These are phyloP conservation scores for Notamacropus eugenii DNA, from an alignment of 2,797 vertebrate genomes.

Conservation along the genomic window DNA sequence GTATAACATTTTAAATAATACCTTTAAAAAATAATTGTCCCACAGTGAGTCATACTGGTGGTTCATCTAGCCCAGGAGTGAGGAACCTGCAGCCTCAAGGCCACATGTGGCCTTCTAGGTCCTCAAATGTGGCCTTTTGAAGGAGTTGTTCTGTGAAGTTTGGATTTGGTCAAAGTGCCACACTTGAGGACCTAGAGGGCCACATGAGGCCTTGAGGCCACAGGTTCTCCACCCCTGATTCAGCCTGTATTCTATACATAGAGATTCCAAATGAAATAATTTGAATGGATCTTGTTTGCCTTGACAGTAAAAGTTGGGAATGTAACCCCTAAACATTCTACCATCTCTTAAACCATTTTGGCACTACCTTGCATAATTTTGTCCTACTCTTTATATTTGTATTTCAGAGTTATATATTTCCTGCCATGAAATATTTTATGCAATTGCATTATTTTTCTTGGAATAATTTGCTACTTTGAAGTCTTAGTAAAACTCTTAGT, in stretches of 20 bases:
- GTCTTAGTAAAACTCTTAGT: slow-evolving; percentile 26
- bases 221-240: too few relatives aligned
- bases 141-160: too few relatives aligned
- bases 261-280: not conserved
- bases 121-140: too few relatives aligned
- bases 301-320: not conserved
- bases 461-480: slow-evolving; percentile 32
- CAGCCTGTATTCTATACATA: not conserved
- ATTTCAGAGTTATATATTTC: not conserved
- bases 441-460: slow-evolving; percentile 8
- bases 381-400: slow-evolving; percentile 34
- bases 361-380: not conserved
- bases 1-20: not conserved
- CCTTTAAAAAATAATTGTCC: not conserved
- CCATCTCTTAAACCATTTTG: slow-evolving; percentile 3
- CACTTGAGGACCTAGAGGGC: too few relatives aligned
- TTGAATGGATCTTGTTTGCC: not conserved
- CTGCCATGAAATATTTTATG: slow-evolving; percentile 2
- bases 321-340: not conserved
- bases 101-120: too few relatives aligned
- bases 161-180: too few relatives aligned
- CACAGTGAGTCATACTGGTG: not conserved
- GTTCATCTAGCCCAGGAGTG: not conserved
- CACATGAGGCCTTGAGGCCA: too few relatives aligned
- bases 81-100: too few relatives aligned